These are phyloP conservation scores for Eilema caniola DNA, from an alignment of 2,888 invertebrate species.

Conservation along the genomic window DNA sequence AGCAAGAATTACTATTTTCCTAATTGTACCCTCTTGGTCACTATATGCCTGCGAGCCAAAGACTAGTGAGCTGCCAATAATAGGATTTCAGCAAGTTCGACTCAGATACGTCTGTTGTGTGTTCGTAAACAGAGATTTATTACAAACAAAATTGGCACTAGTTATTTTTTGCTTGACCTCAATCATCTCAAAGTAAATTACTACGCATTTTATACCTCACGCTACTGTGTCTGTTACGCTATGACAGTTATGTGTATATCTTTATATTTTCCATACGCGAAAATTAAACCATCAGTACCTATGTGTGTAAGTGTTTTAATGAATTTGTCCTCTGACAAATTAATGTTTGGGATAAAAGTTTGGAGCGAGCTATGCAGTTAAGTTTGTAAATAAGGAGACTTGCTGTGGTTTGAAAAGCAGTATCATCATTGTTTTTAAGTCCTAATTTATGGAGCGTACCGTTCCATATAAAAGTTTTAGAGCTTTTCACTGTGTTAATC, in stretches of 20 bases:
- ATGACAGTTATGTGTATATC: too few relatives aligned
- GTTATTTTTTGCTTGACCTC: background rate
- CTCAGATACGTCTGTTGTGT: too few relatives aligned
- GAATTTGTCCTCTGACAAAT: background rate
- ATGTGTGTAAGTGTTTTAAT: background rate
- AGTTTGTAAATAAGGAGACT: background rate
- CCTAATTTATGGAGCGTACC: background rate
- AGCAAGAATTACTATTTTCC: too few relatives aligned
- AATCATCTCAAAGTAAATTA: background rate
- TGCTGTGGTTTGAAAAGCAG: too few relatives aligned
- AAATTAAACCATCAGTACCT: background rate
- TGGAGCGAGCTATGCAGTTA: background rate
- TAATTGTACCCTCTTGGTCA: too few relatives aligned
- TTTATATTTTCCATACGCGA: background rate
- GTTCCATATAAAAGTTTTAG: background rate
- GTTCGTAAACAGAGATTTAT: too few relatives aligned
- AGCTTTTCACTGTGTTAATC: background rate
- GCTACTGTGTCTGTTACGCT: too few relatives aligned
- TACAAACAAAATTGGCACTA: too few relatives aligned
- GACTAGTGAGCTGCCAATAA: too few relatives aligned
- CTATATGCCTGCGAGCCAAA: too few relatives aligned
- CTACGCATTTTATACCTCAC: background rate
- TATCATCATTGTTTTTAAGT: too few relatives aligned
- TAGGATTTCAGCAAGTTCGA: too few relatives aligned
- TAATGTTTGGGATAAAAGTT: background rate